Percentiles rank a stretch among this genome's conserved stretches.
Conservation (phyloP, 2,113 vertebrate genomes). For the Plecotus auritus region DNA sequence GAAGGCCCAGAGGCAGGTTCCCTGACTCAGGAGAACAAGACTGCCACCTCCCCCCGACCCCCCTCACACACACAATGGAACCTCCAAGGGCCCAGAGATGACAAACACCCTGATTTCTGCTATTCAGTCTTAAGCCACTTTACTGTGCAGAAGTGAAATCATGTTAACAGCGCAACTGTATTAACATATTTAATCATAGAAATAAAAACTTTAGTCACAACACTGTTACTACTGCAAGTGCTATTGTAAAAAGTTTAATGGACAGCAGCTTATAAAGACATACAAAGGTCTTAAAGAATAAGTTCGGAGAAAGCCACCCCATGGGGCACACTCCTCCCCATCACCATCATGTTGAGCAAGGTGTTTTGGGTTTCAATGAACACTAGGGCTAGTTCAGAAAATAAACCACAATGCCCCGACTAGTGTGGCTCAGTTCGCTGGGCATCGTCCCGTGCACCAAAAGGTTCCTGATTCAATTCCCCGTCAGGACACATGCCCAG, state of each 20-base stretch:
- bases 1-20: background rate
- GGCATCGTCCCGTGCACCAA: background rate
- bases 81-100: background rate
- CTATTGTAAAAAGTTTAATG: background rate
- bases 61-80: rapidly evolving
- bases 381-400: background rate
- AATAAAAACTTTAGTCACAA: conserved; percentile 48
- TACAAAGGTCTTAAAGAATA: background rate
- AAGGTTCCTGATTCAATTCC: background rate
- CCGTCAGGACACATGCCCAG: too few species aligned
- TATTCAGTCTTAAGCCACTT: background rate
- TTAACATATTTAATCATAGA: conserved; percentile 5
- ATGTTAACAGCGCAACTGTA: background rate
- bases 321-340: rapidly evolving
- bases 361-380: background rate
- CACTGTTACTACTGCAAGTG: background rate
- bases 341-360: background rate
- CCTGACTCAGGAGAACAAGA: background rate
- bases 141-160: background rate
- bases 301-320: background rate
- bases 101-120: background rate
- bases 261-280: background rate
- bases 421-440: background rate
- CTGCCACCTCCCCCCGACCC: rapidly evolving
- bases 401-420: background rate